Evolutionary conservation across 2,888 invertebrate species (phyloP).

Genomic region (Dorcus parallelipipedus): DNA sequence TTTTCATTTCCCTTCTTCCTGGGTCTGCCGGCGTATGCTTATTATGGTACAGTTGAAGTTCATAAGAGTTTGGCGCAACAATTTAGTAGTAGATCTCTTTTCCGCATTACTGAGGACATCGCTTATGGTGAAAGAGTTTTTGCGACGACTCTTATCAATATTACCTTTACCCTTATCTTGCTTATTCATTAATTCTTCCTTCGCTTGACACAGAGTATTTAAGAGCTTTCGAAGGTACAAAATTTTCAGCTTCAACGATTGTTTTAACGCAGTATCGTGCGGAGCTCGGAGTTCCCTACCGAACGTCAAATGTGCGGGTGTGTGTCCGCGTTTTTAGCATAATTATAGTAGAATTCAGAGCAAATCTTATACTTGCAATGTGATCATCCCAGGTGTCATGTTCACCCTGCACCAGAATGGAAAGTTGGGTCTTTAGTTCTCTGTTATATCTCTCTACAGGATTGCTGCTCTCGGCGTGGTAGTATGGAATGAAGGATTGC

Average conservation of each 20-base stretch:
- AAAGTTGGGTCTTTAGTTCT: slow-evolving; percentile 32
- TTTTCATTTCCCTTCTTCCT: too few relatives aligned
- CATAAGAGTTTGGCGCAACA: too few relatives aligned
- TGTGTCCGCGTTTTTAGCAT: slow-evolving; percentile 16
- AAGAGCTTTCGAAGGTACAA: slow-evolving; percentile 5
- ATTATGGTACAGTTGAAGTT: too few relatives aligned
- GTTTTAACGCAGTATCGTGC: slow-evolving; percentile 7
- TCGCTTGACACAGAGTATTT: not conserved
- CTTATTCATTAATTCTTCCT: not conserved
- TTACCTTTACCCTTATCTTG: not conserved
- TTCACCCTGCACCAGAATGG: slow-evolving; percentile 24
- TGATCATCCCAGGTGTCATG: slow-evolving; percentile 32
- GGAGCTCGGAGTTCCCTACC: slow-evolving; percentile 26
- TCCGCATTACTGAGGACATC: too few relatives aligned
- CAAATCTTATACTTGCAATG: slow-evolving; percentile 27
- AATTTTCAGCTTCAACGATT: slow-evolving; percentile 13
- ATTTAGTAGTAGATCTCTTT: too few relatives aligned
- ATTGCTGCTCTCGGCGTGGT: slow-evolving; percentile 39
- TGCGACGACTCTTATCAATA: too few relatives aligned
- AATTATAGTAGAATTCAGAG: slow-evolving; percentile 26
- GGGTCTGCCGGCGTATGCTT: too few relatives aligned
- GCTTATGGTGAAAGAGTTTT: too few relatives aligned
- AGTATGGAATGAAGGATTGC: slow-evolving; percentile 28
- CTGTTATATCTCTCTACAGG: slow-evolving; percentile 33
- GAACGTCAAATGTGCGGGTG: slow-evolving; percentile 29